Evolutionary conservation across 1,140 invertebrate genomes (phyloP).

Genomic region (Microplitis mediator): DNA sequence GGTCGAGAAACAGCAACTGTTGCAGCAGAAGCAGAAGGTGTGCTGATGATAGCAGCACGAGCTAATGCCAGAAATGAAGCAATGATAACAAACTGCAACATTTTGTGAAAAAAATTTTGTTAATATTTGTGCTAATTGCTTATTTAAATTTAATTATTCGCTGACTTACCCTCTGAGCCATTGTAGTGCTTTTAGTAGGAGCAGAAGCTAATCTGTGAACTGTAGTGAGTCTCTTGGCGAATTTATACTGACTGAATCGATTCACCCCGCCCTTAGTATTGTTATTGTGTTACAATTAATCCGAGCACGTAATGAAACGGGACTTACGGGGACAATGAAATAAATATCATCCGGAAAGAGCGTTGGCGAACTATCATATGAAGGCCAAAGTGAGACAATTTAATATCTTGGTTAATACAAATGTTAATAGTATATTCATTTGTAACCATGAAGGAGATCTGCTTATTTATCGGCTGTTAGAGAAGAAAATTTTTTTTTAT

Average conservation of each 20-base stretch:
- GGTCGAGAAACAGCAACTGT: constrained; percentile 47
- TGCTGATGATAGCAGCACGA: constrained; percentile 43
- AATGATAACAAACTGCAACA: constrained; percentile 42
- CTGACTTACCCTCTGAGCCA: constrained; percentile 44
- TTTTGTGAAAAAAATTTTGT: not conserved
- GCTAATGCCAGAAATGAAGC: constrained; percentile 44
- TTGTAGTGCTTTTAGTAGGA: constrained; percentile 26
- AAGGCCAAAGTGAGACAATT: constrained; percentile 16
- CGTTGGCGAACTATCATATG: not conserved
- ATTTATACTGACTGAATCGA: constrained; percentile 44
- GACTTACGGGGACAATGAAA: not conserved
- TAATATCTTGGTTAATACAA: constrained; percentile 4
- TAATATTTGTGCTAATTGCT: too few relatives aligned
- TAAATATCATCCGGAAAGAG: constrained; percentile 17
- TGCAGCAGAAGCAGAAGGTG: constrained; percentile 38
- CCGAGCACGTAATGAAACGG: not conserved
- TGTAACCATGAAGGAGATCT: constrained; percentile 12
- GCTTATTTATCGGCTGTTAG: constrained; percentile 1
- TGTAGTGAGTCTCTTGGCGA: constrained; percentile 20
- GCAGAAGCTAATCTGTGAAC: constrained; percentile 22
- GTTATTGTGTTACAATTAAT: constrained; percentile 15
- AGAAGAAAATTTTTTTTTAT: not conserved
- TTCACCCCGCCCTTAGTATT: constrained; percentile 31
- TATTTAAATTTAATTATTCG: too few relatives aligned
- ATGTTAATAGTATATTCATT: not conserved